Base-by-base conservation (phyloP, 1,140 invertebrate species). In the Dendrolimus kikuchii region DNA sequence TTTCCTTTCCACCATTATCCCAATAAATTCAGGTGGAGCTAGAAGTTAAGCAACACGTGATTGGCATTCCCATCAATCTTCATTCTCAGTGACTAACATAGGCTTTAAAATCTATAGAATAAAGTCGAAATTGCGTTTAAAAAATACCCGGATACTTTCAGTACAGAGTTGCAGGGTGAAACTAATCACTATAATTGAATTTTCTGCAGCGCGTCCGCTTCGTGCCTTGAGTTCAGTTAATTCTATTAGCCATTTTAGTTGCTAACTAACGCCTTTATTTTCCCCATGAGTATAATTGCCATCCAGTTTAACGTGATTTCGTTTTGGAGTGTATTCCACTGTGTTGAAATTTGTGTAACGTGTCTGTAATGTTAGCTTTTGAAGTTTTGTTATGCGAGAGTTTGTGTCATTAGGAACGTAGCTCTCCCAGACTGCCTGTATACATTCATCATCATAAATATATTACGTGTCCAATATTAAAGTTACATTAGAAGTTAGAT, bases 111-210 rank as follows among this genome's bases (percentile, higher is more conserved):
- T 2, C 10, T 7, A 23, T 7, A 23, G 5, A 5, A 42, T 64
- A 66, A 57, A 57, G 66, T 46, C 43, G 57, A 51, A 55, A 45
- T 66, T 10, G 38, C 40, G 49, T 60, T 49, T 49, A 48, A 59
- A 60, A 60, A 62, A 53, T 45, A n/a, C 40, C n/a, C 45, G 46
- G 53, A 66, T 61, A 59, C 45, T 67, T 66, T 64, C 57, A 63
- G 51, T 55, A 59, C 59, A 53, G 54, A 60, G 59, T 67, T 64
- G 65, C 62, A 64, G 58, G 67, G 62, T 62, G 68, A 67, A 64
- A 67, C 68, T 74, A 74, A 74, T 74, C 71, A 67, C 59, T 63
- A 57, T 74, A 71, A 74, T 74, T 74, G 71, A 68, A 74, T 74
- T 69, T 66, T 64, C 63, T 71, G 71, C 64, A 59, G 58, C 65